Conservation (phyloP, 2,888 invertebrate genomes). For the Strigamia maritima region DNA sequence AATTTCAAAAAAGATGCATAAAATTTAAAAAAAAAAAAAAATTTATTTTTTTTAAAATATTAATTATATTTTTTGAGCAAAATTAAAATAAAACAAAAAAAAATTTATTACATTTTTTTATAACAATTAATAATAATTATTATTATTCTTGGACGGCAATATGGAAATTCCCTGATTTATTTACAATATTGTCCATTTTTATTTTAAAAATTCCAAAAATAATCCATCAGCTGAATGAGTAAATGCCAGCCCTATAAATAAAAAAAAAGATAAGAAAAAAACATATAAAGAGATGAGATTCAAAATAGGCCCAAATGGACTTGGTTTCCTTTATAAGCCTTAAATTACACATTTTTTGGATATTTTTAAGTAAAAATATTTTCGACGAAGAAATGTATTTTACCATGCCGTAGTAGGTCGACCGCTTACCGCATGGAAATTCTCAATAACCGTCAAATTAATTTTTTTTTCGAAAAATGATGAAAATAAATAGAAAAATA, state of each 20-base stretch:
- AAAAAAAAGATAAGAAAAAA: background rate
- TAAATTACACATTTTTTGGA: no score
- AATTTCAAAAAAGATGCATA: background rate
- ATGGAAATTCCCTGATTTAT: slow-evolving; percentile 15
- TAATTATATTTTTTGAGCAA: no score
- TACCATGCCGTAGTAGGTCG: no score
- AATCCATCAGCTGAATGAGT: background rate
- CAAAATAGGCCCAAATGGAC: background rate
- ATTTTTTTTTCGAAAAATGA: no score
- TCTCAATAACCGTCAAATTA: no score
- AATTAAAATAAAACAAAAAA: background rate
- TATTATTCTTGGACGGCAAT: background rate
- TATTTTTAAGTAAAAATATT: no score
- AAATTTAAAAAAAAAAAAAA: background rate
- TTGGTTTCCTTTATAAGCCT: background rate
- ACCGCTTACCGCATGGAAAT: no score
- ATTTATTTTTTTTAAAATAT: background rate
- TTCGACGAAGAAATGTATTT: no score
- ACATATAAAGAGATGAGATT: background rate
- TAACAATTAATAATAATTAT: background rate
- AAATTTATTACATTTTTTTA: background rate
- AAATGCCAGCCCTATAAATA: background rate
- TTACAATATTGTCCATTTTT: background rate
- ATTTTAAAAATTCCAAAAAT: slow-evolving; percentile 7
- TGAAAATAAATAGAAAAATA: no score